phyloP scores from a whole-genome alignment of 2,888 invertebrate species.

The Archips xylosteana region DNA sequence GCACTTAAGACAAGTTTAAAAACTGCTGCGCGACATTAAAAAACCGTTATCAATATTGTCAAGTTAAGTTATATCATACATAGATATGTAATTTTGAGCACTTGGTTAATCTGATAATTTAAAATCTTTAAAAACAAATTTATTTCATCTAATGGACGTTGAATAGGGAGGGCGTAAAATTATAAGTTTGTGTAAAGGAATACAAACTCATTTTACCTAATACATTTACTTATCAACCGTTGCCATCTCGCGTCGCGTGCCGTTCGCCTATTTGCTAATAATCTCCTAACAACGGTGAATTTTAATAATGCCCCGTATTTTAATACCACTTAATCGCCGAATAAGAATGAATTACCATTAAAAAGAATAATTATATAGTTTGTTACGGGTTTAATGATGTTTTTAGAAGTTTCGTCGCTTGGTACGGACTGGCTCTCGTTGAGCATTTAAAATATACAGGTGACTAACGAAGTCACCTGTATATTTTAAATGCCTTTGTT shows the following conservation, averaged over 20 bases:
- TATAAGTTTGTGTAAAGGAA: not conserved
- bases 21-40: too few species aligned
- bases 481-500: not conserved
- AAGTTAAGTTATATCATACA: too few species aligned
- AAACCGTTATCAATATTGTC: too few species aligned
- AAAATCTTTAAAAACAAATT: too few species aligned
- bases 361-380: slow-evolving; percentile 12
- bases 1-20: too few species aligned
- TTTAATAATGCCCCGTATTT: slow-evolving; percentile 36
- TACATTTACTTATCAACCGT: slow-evolving; percentile 22
- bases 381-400: slow-evolving; percentile 7
- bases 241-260: slow-evolving; percentile 30
- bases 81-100: too few species aligned
- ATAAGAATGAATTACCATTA: slow-evolving; percentile 12
- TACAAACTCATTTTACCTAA: slow-evolving; percentile 6
- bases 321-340: slow-evolving; percentile 18
- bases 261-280: slow-evolving; percentile 30
- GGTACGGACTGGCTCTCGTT: slow-evolving; percentile 12
- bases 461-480: not conserved
- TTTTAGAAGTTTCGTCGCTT: slow-evolving; percentile 5
- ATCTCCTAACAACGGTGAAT: slow-evolving; percentile 28
- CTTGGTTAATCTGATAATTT: too few species aligned
- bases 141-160: not conserved
- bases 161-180: not conserved
- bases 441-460: too few species aligned